phyloP scores from a whole-genome alignment of 2,797 vertebrate genomes.

The Lagodon rhomboides region DNA sequence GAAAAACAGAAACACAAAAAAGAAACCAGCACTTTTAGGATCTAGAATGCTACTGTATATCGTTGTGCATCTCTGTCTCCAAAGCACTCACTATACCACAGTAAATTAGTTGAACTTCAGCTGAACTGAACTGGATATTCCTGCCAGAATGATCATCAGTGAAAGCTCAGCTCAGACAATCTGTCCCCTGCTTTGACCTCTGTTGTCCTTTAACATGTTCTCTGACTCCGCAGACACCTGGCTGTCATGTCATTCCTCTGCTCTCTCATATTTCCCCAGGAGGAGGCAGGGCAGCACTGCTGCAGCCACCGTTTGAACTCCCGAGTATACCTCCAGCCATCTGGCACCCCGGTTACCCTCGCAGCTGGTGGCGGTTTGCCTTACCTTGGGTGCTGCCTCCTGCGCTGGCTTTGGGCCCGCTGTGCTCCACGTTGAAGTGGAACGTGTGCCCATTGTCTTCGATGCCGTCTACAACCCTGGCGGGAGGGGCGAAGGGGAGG shows the following conservation, averaged over 20 bases:
- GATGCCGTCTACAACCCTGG: constrained; percentile 95
- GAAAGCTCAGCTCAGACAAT: constrained; percentile 35
- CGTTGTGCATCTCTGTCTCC: neutral
- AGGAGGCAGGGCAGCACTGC: constrained; percentile 43
- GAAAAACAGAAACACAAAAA: no score
- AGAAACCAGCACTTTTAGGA: neutral
- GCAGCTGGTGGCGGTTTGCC: constrained; percentile 62
- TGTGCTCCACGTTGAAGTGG: constrained; percentile 88
- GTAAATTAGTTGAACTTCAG: constrained; percentile 32
- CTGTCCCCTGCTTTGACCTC: constrained; percentile 54
- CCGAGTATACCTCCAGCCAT: constrained; percentile 61
- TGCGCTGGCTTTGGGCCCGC: constrained; percentile 62
- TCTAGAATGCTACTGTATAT: neutral
- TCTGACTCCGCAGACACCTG: constrained; percentile 57
- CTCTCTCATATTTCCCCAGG: constrained; percentile 68
- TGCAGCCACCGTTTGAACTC: constrained; percentile 61
- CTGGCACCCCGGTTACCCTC: constrained; percentile 66
- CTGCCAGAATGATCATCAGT: constrained; percentile 25
- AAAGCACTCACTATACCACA: constrained; percentile 4
- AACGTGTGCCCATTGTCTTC: constrained; percentile 91
- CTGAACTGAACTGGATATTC: constrained; percentile 42
- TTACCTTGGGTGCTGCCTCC: constrained; percentile 76
- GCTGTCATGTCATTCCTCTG: constrained; percentile 63
- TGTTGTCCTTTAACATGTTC: constrained; percentile 66
- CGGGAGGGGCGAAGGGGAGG: constrained; percentile 36